phyloP scores from a whole-genome alignment of 2,888 invertebrate genomes.

The Amphipoea oculea region DNA sequence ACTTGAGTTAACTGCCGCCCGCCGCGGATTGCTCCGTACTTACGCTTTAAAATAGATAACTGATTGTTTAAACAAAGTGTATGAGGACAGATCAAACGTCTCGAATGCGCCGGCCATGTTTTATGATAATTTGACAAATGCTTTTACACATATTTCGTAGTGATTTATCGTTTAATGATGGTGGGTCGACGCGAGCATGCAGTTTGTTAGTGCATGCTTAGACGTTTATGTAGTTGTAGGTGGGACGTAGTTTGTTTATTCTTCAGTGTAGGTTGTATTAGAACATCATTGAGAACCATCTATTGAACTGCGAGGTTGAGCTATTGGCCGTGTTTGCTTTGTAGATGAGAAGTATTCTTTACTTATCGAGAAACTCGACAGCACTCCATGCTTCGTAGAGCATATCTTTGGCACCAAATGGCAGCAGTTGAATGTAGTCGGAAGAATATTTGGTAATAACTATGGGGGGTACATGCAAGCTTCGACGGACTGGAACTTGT shows the following conservation, averaged over 20 bases:
- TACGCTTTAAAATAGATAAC: slow-evolving; percentile 65
- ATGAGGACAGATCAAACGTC: slow-evolving; percentile 65
- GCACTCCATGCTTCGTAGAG: not conserved
- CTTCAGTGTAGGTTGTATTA: slow-evolving; percentile 26
- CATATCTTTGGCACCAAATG: not conserved
- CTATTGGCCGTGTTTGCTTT: not conserved
- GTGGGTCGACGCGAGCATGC: slow-evolving; percentile 10
- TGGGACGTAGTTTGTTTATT: slow-evolving; percentile 27
- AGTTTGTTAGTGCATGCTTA: slow-evolving; percentile 19
- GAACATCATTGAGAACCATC: slow-evolving; percentile 20
- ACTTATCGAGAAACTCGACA: not conserved
- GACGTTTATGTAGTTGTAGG: slow-evolving; percentile 26
- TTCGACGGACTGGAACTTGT: not conserved
- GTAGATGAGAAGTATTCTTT: not conserved
- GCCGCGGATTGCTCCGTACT: slow-evolving; percentile 45
- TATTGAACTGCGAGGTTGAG: slow-evolving; percentile 18
- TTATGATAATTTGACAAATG: slow-evolving; percentile 63
- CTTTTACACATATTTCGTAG: slow-evolving; percentile 46
- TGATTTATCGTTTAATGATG: slow-evolving; percentile 42
- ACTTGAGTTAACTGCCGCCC: slow-evolving; percentile 60
- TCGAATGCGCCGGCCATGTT: slow-evolving; percentile 43
- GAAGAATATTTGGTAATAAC: slow-evolving; percentile 4
- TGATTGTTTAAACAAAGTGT: slow-evolving; percentile 62
- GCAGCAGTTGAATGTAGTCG: not conserved
- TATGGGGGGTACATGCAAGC: too few species aligned